These are phyloP conservation scores for Cherax destructor DNA, from an alignment of 1,140 invertebrate species.

Conservation along the genomic window DNA sequence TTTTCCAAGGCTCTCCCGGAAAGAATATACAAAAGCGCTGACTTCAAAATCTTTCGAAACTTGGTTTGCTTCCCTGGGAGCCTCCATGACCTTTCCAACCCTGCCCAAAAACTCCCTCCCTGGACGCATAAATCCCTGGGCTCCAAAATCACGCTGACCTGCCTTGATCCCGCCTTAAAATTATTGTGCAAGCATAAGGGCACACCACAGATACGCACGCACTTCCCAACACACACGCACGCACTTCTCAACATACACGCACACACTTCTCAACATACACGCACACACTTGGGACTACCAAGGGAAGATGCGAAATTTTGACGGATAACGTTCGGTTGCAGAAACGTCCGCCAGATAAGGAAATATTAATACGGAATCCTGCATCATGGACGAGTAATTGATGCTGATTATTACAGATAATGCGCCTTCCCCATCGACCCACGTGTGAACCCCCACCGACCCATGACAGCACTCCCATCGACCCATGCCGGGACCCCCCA, in stretches of 20 bases:
- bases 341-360: not conserved
- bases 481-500: not conserved
- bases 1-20: no score
- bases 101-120: not conserved
- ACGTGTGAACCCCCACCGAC: no score
- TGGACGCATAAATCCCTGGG: not conserved
- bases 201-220: not conserved
- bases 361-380: not conserved
- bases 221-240: no score
- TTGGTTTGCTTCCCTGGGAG: no score
- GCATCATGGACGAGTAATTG: not conserved
- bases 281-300: not conserved
- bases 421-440: no score
- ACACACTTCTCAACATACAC: no score
- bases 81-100: not conserved
- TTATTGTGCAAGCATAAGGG: not conserved
- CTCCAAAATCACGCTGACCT: not conserved
- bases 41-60: no score
- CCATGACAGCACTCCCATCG: no score
- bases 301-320: not conserved
- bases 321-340: not conserved
- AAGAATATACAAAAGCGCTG: no score
- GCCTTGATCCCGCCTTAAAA: not conserved
- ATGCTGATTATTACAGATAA: no score
- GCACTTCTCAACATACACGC: no score